Base-by-base conservation (phyloP, 2,888 invertebrate species). In the Corbicula japonica region DNA sequence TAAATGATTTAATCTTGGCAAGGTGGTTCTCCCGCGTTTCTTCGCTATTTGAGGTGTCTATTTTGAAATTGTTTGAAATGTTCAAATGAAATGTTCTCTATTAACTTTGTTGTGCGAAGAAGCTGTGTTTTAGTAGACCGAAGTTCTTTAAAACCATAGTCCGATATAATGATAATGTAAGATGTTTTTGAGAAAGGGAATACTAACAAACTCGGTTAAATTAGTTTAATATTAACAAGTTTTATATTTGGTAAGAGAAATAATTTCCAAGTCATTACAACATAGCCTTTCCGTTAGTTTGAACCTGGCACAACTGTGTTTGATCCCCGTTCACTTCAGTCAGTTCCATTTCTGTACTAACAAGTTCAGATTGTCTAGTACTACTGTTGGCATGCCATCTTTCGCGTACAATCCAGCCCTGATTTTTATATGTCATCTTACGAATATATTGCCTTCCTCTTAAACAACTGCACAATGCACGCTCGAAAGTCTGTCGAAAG, bases 401-500 rank as follows among this genome's bases (percentile, higher is more conserved):
- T 35, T 74, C 79, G 44, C 66, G 60, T 18, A 77, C 68, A 32
- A 50, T 52, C 44, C 60, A 68, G 44, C 72, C 78, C 63, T 82
- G 82, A 61, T 62, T 76, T 50, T 68, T 56, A 34, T 76, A 82
- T 10, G 78, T 78, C 72, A 75, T 38, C 21, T 66, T 71, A 4
- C 82, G 65, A 4, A 78, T 63, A 52, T 82, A 82, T 34, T 78
- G 74, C 52, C 82, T 72, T 6, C 82, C 82, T 32, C 71, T 65
- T 5, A 82, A 41, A 50, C 85, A 86, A 35, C 81, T 68, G 60
- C 86, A 88, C 4, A 88, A 68, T 0, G 87, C 82, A 50, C 88
- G 84, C 60, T 87, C 86, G 84, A 94, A 93, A 34, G 90, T 90
- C 58, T 91, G 95, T 2, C 96, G 93, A 92, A 96, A 96, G 92